phyloP scores from a whole-genome alignment of 2,888 invertebrate genomes.

The Epirrhoe alternata region DNA sequence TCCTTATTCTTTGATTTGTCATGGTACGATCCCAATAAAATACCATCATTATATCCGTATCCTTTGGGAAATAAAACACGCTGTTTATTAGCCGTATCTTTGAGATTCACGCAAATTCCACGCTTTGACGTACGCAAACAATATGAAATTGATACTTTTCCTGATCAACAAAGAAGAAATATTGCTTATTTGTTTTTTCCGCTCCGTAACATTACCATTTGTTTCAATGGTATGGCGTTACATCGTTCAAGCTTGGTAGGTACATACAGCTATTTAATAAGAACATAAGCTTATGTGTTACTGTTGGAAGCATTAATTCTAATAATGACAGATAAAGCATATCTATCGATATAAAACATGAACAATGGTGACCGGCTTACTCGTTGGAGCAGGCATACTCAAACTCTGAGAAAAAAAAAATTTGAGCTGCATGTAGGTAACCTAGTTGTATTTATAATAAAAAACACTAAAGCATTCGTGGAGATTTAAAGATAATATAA shows the following conservation, averaged over 20 bases:
- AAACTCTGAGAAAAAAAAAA: too few relatives aligned
- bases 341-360: too few relatives aligned
- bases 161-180: slow-evolving; percentile 30
- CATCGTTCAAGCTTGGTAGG: neutral
- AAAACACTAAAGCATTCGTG: too few relatives aligned
- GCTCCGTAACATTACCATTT: slow-evolving; percentile 19
- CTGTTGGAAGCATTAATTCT: too few relatives aligned
- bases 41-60: slow-evolving; percentile 5
- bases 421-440: too few relatives aligned
- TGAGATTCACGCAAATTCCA: slow-evolving; percentile 14
- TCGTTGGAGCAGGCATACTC: too few relatives aligned
- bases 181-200: slow-evolving; percentile 37
- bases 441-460: too few relatives aligned
- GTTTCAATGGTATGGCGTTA: slow-evolving; percentile 8
- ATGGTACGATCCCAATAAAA: slow-evolving; percentile 9
- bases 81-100: slow-evolving; percentile 21
- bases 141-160: slow-evolving; percentile 28
- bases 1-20: neutral
- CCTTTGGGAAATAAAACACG: slow-evolving; percentile 16
- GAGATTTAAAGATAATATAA: too few relatives aligned
- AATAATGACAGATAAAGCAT: too few relatives aligned
- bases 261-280: too few relatives aligned
- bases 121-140: slow-evolving; percentile 20
- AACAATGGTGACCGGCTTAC: too few relatives aligned
- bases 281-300: too few relatives aligned